Percentiles rank a stretch among this genome's conserved stretches.
Evolutionary conservation across 2,797 vertebrate genomes (phyloP).

Genomic region (Gymnoscopelus microlampas): DNA sequence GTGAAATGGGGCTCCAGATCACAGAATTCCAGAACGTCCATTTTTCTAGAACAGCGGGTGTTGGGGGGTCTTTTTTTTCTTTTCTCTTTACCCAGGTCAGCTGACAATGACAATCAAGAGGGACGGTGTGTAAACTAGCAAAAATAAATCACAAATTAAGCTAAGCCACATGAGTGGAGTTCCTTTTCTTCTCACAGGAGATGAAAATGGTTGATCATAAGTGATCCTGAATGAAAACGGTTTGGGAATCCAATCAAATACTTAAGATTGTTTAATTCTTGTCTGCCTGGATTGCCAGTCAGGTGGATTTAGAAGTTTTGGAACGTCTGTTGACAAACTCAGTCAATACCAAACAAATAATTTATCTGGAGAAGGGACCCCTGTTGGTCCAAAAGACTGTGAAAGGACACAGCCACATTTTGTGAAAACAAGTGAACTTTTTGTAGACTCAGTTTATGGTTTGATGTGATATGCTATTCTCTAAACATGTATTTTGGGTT

Average conservation of each 20-base stretch:
- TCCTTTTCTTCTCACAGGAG: not conserved
- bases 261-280: not conserved
- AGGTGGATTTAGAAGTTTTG: not conserved
- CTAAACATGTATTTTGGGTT: no score
- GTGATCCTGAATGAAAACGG: not conserved
- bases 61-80: conserved; percentile 16
- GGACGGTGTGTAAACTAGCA: conserved; percentile 42
- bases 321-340: no score
- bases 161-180: conserved; percentile 30
- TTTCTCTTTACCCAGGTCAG: conserved; percentile 25
- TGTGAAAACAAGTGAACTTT: no score
- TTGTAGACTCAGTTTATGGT: no score
- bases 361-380: no score
- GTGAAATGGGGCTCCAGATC: conserved; percentile 20
- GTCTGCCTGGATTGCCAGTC: not conserved
- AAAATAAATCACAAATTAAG: conserved; percentile 34
- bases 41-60: conserved; percentile 34
- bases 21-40: conserved; percentile 9
- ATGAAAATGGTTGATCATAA: no score
- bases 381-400: no score
- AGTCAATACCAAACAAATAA: no score
- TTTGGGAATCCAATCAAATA: not conserved
- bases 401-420: no score
- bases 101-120: conserved; percentile 57
- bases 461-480: no score